Evolutionary conservation across 2,888 invertebrate genomes (phyloP).

Genomic region (Noctuana brunneofusca): DNA sequence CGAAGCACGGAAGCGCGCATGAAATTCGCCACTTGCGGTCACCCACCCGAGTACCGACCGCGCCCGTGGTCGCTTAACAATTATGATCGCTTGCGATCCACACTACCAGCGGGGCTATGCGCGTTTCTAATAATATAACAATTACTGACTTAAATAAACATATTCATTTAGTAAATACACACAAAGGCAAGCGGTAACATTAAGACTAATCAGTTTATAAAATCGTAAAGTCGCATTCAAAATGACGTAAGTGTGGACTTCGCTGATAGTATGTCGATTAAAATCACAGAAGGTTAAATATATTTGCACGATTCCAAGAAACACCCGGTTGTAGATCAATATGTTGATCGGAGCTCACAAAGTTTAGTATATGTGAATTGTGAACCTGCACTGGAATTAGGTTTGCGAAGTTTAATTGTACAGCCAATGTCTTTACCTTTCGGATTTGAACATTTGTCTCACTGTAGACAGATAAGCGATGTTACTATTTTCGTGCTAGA

Average conservation of each 20-base stretch:
- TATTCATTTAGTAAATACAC: too few relatives aligned
- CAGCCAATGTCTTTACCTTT: slow-evolving; percentile 36
- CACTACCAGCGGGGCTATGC: too few relatives aligned
- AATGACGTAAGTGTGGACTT: not conserved
- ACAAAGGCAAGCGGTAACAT: too few relatives aligned
- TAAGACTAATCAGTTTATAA: too few relatives aligned
- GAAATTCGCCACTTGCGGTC: too few relatives aligned
- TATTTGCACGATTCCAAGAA: slow-evolving; percentile 39
- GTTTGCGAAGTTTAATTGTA: slow-evolving; percentile 39
- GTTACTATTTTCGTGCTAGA: not conserved
- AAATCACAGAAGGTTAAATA: slow-evolving; percentile 47
- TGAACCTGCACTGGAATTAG: slow-evolving; percentile 34
- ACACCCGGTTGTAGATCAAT: slow-evolving; percentile 37
- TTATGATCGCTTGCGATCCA: too few relatives aligned
- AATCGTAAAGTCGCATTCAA: slow-evolving; percentile 16
- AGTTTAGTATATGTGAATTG: slow-evolving; percentile 38
- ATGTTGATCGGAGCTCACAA: slow-evolving; percentile 39
- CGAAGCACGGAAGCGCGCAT: too few relatives aligned
- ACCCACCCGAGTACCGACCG: too few relatives aligned
- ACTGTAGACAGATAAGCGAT: not conserved
- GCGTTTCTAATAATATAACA: too few relatives aligned
- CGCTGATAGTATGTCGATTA: slow-evolving; percentile 38
- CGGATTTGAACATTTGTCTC: slow-evolving; percentile 12
- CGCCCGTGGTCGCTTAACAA: too few relatives aligned
- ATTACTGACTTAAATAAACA: too few relatives aligned